phyloP scores from a whole-genome alignment of 2,113 vertebrate species.

The Rhinolophus sinicus region DNA sequence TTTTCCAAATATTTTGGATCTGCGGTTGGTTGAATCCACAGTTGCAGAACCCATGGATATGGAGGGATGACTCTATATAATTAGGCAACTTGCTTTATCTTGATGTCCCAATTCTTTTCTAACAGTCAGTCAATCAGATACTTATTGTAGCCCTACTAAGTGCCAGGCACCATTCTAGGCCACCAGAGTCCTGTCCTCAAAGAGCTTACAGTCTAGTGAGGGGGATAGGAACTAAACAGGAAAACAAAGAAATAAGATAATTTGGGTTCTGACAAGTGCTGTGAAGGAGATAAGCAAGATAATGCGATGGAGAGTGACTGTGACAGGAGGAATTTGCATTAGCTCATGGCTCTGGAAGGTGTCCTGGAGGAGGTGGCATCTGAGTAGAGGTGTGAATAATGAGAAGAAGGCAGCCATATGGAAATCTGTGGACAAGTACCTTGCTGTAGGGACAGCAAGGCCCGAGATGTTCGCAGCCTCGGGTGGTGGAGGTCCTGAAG shows the following conservation, averaged over 20 bases:
- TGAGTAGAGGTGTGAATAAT: not conserved
- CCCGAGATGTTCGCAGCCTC: accelerated
- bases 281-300: not conserved
- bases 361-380: not conserved
- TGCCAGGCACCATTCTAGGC: not conserved
- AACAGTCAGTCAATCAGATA: not conserved
- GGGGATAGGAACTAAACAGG: not conserved
- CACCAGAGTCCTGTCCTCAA: not conserved
- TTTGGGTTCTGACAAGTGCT: not conserved
- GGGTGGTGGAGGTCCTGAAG: accelerated
- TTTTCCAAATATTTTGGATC: not conserved
- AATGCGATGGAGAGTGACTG: accelerated
- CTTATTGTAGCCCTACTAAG: not conserved
- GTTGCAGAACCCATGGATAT: not conserved
- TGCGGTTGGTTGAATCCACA: not conserved
- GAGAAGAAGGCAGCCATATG: not conserved
- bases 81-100: not conserved
- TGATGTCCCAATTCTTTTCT: not conserved
- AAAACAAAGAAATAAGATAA: not conserved
- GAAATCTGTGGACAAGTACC: not conserved
- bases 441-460: not conserved
- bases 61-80: not conserved
- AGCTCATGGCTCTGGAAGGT: not conserved
- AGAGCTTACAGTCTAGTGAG: not conserved
- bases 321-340: not conserved